Percentiles rank a stretch among this genome's conserved stretches.
phyloP scores from a whole-genome alignment of 2,888 invertebrate genomes.

The Leuctra nigra region DNA sequence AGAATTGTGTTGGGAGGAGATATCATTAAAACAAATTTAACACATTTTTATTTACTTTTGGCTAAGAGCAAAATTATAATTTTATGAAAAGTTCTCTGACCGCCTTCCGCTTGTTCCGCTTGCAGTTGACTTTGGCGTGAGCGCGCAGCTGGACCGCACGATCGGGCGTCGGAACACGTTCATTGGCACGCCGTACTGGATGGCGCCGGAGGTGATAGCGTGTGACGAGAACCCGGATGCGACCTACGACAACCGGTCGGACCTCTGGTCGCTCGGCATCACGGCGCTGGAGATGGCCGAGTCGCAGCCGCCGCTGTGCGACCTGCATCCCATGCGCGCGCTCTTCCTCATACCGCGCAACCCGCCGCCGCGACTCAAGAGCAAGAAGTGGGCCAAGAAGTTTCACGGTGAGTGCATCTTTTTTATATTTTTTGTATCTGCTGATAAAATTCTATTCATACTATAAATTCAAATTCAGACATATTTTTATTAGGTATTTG shows the following conservation, averaged over 20 bases:
- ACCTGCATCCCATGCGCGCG: conserved; percentile 99
- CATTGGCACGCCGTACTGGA: conserved; percentile 97
- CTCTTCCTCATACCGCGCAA: conserved; percentile 97
- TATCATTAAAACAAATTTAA: background rate
- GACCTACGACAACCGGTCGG: conserved; percentile 96
- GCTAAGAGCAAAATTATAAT: background rate
- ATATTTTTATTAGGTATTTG: too few relatives aligned
- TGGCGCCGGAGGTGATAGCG: conserved; percentile 99
- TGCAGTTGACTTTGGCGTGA: conserved; percentile 97
- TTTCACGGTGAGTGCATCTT: conserved; percentile 59
- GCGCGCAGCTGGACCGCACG: conserved; percentile 97
- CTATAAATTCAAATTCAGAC: too few relatives aligned
- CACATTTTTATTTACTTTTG: background rate
- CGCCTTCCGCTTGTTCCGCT: conserved; percentile 28
- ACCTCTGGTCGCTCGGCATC: conserved; percentile 89
- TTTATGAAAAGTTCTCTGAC: background rate
- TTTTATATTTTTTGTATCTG: conserved; percentile 9
- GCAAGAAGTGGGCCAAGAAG: conserved; percentile 97
- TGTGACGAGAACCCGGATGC: conserved; percentile 99
- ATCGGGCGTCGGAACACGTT: conserved; percentile 98
- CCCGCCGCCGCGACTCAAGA: conserved; percentile 94
- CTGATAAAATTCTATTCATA: too few relatives aligned
- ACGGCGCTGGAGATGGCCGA: conserved; percentile 99
- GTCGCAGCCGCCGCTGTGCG: conserved; percentile 97
- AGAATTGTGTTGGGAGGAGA: too few relatives aligned